phyloP scores from a whole-genome alignment of 2,113 vertebrate genomes.

The Chionomys nivalis region DNA sequence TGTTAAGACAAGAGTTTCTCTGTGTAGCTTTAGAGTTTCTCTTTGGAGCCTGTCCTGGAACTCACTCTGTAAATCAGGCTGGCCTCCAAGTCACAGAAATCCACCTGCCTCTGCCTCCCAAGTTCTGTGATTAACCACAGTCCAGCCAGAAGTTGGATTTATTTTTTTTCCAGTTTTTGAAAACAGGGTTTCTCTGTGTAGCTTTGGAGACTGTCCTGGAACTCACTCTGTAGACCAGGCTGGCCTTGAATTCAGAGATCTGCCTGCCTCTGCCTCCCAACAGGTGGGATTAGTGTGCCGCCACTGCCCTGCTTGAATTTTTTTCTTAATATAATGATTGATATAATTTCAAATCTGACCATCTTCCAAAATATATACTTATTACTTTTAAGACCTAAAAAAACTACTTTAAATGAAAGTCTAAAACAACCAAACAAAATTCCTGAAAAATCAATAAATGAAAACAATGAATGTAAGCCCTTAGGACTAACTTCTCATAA shows the following conservation, averaged over 20 bases:
- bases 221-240: no score
- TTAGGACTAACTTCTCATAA: slow-evolving; percentile 20
- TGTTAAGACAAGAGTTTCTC: no score
- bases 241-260: no score
- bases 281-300: not conserved
- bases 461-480: slow-evolving; percentile 1
- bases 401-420: slow-evolving; percentile 32
- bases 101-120: no score
- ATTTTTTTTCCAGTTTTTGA: not conserved
- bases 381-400: slow-evolving; percentile 46
- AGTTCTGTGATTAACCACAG: not conserved
- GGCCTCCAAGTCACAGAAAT: no score
- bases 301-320: not conserved
- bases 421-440: slow-evolving; percentile 35
- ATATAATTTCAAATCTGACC: slow-evolving; percentile 42
- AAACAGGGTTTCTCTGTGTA: no score
- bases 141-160: not conserved
- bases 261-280: no score
- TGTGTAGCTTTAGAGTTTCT: no score
- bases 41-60: no score
- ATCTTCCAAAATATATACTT: not conserved
- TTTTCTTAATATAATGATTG: not conserved
- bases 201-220: no score
- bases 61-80: no score
- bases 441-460: slow-evolving; percentile 39